Percentiles rank a stretch among this genome's conserved stretches.
Conservation (phyloP, 2,797 vertebrate species). For the Avahi laniger region DNA sequence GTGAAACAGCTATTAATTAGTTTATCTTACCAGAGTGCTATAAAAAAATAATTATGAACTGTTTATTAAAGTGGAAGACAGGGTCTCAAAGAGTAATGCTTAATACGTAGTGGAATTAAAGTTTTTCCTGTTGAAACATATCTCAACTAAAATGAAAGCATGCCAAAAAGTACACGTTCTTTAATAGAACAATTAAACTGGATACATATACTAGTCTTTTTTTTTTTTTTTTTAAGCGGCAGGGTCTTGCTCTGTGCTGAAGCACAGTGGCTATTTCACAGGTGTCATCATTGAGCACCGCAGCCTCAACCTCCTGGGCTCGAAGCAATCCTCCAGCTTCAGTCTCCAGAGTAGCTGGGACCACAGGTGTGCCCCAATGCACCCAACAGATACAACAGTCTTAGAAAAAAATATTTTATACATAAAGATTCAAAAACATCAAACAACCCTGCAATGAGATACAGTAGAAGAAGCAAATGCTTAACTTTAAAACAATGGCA, state of each 20-base stretch:
- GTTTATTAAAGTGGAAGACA: not conserved
- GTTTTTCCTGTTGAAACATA: not conserved
- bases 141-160: slow-evolving; percentile 42
- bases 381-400: not conserved
- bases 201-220: not conserved
- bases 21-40: not conserved
- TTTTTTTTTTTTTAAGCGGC: not conserved
- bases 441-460: not conserved
- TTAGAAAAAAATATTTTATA: not conserved
- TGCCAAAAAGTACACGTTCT: not conserved
- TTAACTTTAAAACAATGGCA: not conserved
- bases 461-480: not conserved
- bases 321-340: not conserved
- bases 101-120: not conserved
- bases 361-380: not conserved
- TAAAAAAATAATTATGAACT: slow-evolving; percentile 35
- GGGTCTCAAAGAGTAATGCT: slow-evolving; percentile 5
- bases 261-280: not conserved
- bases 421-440: slow-evolving; percentile 5
- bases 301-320: not conserved
- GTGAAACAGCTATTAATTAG: slow-evolving; percentile 2
- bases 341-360: not conserved
- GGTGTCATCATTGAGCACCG: not conserved
- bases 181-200: not conserved
- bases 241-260: not conserved